These are phyloP conservation scores for Deroplatys truncata DNA, from an alignment of 2,888 invertebrate genomes.

Conservation along the genomic window DNA sequence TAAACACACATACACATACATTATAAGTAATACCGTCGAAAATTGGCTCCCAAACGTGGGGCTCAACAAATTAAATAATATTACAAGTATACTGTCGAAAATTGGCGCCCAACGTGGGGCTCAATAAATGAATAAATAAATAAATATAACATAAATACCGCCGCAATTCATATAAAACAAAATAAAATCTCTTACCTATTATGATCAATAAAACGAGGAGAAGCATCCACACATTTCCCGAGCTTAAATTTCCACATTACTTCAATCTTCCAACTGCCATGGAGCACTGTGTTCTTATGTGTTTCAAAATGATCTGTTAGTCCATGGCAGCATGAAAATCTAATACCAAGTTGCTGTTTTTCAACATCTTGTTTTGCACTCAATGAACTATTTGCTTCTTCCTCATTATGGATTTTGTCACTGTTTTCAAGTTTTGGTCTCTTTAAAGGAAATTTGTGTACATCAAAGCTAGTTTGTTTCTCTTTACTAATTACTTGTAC, in stretches of 20 bases:
- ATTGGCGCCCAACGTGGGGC: too few species aligned
- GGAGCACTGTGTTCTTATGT: neutral
- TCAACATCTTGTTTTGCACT: neutral
- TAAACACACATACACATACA: too few species aligned
- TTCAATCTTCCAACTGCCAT: neutral
- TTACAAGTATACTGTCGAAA: too few species aligned
- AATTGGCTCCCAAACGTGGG: too few species aligned
- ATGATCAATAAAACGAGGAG: conserved; percentile 55
- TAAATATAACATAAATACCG: too few species aligned
- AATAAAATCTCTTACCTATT: conserved; percentile 44
- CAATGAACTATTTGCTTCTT: neutral
- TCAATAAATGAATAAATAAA: too few species aligned
- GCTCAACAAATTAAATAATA: too few species aligned
- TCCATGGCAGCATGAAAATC: conserved; percentile 9
- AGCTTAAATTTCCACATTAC: conserved; percentile 57
- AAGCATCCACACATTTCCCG: conserved; percentile 79
- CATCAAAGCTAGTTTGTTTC: neutral
- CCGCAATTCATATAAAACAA: too few species aligned
- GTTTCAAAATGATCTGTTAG: neutral
- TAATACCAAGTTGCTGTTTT: neutral
- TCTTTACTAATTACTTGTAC: neutral
- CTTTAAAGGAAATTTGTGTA: neutral
- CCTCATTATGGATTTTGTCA: neutral
- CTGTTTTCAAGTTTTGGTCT: neutral
- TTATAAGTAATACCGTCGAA: too few species aligned